A percentile compares a stretch with the other conserved stretches of the same genome.
phyloP scores from a whole-genome alignment of 1,140 invertebrate genomes.

The Aricia agestis region DNA sequence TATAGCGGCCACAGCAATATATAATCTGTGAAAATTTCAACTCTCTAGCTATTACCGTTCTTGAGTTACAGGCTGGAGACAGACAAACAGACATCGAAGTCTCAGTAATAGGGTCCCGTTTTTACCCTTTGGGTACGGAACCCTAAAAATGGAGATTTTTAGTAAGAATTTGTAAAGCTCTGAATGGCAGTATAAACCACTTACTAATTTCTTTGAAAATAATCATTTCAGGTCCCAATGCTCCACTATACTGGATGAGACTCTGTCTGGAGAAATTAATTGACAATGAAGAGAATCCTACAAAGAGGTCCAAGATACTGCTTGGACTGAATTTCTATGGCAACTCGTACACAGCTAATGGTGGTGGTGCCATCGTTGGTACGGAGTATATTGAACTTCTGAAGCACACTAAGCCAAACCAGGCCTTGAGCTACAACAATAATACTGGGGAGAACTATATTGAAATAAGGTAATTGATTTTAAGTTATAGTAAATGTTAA shows the following conservation, averaged over 20 bases:
- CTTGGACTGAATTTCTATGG: slow-evolving; percentile 97
- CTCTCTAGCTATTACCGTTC: too few species aligned
- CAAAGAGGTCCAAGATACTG: slow-evolving; percentile 86
- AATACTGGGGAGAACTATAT: slow-evolving; percentile 90
- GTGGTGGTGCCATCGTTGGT: slow-evolving; percentile 86
- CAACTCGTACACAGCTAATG: slow-evolving; percentile 87
- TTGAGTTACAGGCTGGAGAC: too few species aligned
- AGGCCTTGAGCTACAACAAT: slow-evolving; percentile 83
- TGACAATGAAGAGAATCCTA: slow-evolving; percentile 76
- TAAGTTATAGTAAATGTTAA: too few species aligned
- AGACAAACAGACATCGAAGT: too few species aligned
- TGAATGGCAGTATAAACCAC: too few species aligned
- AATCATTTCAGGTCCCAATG: slow-evolving; percentile 83
- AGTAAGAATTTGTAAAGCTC: too few species aligned
- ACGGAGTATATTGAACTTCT: slow-evolving; percentile 85
- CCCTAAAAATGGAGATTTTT: too few species aligned
- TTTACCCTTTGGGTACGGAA: too few species aligned
- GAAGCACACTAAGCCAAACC: slow-evolving; percentile 81
- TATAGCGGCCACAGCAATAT: too few species aligned
- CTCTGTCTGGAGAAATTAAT: slow-evolving; percentile 86
- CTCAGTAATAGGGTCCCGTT: too few species aligned
- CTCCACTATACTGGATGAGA: slow-evolving; percentile 89
- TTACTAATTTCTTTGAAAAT: too few species aligned
- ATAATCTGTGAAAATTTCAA: too few species aligned
- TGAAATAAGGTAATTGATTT: slow-evolving; percentile 85